These are phyloP conservation scores for Parazoanthus darwini DNA, from an alignment of 92 coral and sea anemone genomes.

Conservation along the genomic window DNA sequence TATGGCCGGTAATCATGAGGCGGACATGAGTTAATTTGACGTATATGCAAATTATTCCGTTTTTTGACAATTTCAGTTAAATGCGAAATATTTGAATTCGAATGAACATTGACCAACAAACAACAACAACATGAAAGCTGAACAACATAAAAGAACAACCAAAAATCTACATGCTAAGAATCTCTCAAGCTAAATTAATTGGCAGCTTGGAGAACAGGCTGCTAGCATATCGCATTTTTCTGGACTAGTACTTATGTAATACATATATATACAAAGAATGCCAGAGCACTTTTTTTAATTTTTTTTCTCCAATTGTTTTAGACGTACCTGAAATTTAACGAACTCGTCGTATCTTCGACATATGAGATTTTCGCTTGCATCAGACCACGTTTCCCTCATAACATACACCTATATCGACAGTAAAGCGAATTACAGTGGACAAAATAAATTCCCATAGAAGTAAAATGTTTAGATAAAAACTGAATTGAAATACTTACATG, in stretches of 20 bases:
- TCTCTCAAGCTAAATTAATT: background rate
- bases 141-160: background rate
- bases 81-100: background rate
- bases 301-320: too few species aligned
- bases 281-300: background rate
- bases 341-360: constrained; percentile 31
- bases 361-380: constrained; percentile 26
- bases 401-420: constrained; percentile 13
- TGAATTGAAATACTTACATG: constrained; percentile 7
- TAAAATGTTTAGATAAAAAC: background rate
- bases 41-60: background rate
- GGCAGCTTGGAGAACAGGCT: background rate
- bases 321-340: constrained; percentile 12
- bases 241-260: background rate
- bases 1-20: background rate
- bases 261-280: too few species aligned
- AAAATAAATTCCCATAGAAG: background rate
- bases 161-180: background rate
- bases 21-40: background rate
- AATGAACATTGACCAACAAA: background rate
- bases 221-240: background rate
- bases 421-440: too few species aligned
- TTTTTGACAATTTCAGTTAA: background rate
- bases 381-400: constrained; percentile 26
- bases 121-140: background rate